A percentile compares a stretch with the other conserved stretches of the same genome.
phyloP scores from a whole-genome alignment of 2,113 vertebrate species.

The Turdus rufiventris region DNA sequence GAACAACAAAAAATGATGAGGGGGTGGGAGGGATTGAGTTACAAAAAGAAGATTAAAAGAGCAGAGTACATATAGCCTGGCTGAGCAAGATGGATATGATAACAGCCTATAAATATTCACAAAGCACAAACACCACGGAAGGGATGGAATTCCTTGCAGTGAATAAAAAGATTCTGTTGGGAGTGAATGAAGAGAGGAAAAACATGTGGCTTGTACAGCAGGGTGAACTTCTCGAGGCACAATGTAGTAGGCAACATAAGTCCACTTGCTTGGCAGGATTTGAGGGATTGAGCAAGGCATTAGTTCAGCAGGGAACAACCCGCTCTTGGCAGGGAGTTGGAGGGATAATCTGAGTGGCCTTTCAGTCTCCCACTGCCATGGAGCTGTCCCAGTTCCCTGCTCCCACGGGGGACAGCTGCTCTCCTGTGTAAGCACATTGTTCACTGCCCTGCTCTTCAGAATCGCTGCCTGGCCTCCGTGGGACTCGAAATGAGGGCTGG shows the following conservation, averaged over 20 bases:
- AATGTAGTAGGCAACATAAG: background rate
- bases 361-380: constrained; percentile 4
- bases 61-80: background rate
- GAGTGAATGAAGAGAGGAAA: constrained; percentile 35
- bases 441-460: background rate
- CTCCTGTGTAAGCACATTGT: background rate
- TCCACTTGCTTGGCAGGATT: constrained; percentile 8
- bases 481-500: background rate
- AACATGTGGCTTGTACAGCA: background rate
- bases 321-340: background rate
- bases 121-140: constrained; percentile 42
- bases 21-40: constrained; percentile 30
- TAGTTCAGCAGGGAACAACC: background rate
- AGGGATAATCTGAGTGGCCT: background rate
- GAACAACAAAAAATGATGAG: constrained; percentile 28
- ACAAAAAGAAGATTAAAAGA: constrained; percentile 8
- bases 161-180: constrained; percentile 42
- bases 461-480: background rate
- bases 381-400: background rate
- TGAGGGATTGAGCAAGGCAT: background rate
- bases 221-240: background rate
- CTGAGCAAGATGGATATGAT: constrained; percentile 31
- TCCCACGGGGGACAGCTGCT: constrained; percentile 26
- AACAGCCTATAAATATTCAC: constrained; percentile 62
- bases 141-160: background rate